Evolutionary conservation across 2,888 invertebrate genomes (phyloP).

Genomic region (Nephrotoma flavescens): DNA sequence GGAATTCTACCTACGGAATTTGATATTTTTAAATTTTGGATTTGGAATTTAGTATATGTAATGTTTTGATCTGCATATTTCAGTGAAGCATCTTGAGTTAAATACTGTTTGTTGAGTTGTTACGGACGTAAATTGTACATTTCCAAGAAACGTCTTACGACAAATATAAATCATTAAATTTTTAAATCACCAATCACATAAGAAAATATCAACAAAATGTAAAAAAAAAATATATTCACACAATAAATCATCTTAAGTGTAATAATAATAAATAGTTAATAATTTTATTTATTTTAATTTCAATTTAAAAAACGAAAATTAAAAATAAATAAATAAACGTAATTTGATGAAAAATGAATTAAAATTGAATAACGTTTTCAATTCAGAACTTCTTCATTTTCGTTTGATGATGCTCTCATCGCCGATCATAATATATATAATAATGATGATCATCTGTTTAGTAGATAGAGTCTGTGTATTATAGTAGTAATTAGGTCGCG

Average conservation of each 20-base stretch:
- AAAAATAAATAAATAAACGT: not conserved
- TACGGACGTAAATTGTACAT: too few species aligned
- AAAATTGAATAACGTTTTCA: not conserved
- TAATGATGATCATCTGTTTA: not conserved
- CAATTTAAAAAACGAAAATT: not conserved
- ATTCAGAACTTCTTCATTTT: not conserved
- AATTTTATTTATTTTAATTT: not conserved
- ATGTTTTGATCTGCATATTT: too few species aligned
- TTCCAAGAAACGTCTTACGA: too few species aligned
- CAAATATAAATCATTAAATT: too few species aligned
- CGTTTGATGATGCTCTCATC: not conserved
- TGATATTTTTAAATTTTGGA: too few species aligned
- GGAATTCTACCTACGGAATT: too few species aligned
- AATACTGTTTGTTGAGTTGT: too few species aligned
- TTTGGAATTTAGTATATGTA: too few species aligned
- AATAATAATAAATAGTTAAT: not conserved
- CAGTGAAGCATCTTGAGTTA: too few species aligned
- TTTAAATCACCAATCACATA: too few species aligned
- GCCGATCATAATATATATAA: not conserved
- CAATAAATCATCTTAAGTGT: not conserved
- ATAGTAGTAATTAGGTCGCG: not conserved
- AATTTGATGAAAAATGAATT: not conserved
- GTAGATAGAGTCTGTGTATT: too few species aligned
- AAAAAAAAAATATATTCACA: not conserved
- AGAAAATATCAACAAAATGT: too few species aligned